A percentile compares a stretch with the other conserved stretches of the same genome.
Conservation (phyloP, 2,797 vertebrate genomes). For the Alca torda region DNA sequence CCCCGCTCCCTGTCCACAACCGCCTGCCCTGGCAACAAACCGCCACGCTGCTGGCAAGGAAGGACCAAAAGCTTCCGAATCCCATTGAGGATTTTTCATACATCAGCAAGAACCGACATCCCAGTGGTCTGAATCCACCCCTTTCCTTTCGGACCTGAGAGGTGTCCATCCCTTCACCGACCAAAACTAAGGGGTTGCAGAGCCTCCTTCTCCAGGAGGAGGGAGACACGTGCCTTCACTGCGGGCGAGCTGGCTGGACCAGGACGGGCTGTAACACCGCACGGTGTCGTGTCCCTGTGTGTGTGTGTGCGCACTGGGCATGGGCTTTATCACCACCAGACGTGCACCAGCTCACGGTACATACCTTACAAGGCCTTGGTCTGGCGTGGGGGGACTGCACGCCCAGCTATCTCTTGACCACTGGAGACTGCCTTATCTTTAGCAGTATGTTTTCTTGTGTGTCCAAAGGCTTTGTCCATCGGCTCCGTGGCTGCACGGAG, state of each 20-base stretch:
- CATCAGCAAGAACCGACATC: not conserved
- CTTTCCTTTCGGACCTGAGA: not conserved
- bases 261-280: not conserved
- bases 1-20: not conserved
- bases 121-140: not conserved
- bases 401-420: not conserved
- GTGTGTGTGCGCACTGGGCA: no score
- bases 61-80: not conserved
- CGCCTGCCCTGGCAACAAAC: not conserved
- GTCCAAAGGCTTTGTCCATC: not conserved
- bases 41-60: not conserved
- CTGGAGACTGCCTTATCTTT: not conserved
- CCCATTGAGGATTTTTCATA: not conserved
- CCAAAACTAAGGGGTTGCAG: not conserved
- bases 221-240: not conserved
- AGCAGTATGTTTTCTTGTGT: not conserved
- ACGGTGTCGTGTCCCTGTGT: not conserved
- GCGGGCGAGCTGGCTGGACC: not conserved
- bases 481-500: not conserved
- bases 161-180: not conserved
- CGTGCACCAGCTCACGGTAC: rapidly evolving
- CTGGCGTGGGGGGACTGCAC: not conserved
- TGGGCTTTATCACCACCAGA: not conserved
- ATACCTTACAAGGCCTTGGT: not conserved
- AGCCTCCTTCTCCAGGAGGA: not conserved